Evolutionary conservation across 2,113 vertebrate genomes (phyloP).

Genomic region (Lontra canadensis): DNA sequence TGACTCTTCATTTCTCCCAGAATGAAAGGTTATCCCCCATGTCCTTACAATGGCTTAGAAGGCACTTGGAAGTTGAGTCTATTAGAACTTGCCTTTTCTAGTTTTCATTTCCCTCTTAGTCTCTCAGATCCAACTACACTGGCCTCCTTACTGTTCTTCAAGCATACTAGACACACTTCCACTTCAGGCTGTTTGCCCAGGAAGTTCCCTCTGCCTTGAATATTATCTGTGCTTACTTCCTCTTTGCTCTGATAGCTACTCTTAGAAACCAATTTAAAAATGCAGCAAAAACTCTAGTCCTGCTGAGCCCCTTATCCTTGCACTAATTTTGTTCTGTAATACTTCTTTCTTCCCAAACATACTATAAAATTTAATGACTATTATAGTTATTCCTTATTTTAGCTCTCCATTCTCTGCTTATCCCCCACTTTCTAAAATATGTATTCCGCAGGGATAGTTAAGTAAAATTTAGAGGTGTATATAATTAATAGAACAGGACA

Average conservation of each 20-base stretch:
- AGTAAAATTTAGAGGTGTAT: not conserved
- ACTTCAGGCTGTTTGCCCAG: not conserved
- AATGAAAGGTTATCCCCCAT: not conserved
- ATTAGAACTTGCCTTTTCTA: not conserved
- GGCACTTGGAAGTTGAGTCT: not conserved
- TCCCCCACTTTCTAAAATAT: not conserved
- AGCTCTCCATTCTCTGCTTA: not conserved
- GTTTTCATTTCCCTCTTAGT: not conserved
- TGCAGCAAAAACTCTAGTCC: not conserved
- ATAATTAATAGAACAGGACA: not conserved
- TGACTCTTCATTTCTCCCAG: not conserved
- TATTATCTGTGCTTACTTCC: not conserved
- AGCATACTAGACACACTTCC: not conserved
- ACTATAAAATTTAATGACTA: not conserved
- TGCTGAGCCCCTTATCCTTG: not conserved
- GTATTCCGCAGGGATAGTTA: not conserved
- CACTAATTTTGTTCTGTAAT: not conserved
- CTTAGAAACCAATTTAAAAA: not conserved
- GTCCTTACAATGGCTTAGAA: not conserved
- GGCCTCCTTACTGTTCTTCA: not conserved
- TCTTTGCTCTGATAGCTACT: not conserved
- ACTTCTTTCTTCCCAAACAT: not conserved
- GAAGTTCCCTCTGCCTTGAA: not conserved
- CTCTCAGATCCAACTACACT: not conserved
- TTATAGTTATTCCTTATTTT: not conserved